Conservation (phyloP, 2,113 vertebrate genomes). For the Corapipo altera region DNA sequence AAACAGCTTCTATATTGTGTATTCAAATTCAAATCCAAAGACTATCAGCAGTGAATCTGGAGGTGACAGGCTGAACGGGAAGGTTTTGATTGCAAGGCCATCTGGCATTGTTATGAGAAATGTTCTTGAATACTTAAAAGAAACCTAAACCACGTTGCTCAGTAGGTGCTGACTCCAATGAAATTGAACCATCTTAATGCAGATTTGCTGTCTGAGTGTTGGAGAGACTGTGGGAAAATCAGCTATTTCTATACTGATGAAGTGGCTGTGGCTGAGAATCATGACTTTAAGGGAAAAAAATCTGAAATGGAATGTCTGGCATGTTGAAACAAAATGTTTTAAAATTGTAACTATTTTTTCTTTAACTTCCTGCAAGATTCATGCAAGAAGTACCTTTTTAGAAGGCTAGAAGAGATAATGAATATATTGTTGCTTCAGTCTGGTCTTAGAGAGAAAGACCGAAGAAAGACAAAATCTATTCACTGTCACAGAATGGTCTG, state of each 20-base stretch:
- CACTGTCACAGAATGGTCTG: not conserved
- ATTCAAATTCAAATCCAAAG: not conserved
- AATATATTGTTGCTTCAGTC: not conserved
- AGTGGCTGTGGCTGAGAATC: slow-evolving; percentile 43
- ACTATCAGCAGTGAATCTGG: not conserved
- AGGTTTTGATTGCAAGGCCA: slow-evolving; percentile 12
- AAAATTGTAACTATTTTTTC: not conserved
- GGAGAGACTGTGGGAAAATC: slow-evolving; percentile 43
- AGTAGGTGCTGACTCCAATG: slow-evolving; percentile 50
- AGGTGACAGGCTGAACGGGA: not conserved
- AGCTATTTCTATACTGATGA: slow-evolving; percentile 9
- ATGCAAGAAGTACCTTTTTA: not conserved
- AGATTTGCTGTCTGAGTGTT: slow-evolving; percentile 1
- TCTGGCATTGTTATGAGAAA: not conserved
- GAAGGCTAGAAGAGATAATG: not conserved
- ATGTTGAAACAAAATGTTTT: not conserved
- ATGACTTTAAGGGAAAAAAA: slow-evolving; percentile 10
- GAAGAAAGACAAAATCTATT: not conserved
- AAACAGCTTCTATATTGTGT: not conserved
- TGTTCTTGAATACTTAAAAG: not conserved
- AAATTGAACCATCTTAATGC: slow-evolving; percentile 24
- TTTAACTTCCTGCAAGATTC: not conserved
- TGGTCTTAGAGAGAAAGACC: not conserved
- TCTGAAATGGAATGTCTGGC: not conserved
- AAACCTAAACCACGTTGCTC: slow-evolving; percentile 32